Evolutionary conservation across 92 coral and sea anemone species (phyloP).

Genomic region (Zoanthus solanderi): DNA sequence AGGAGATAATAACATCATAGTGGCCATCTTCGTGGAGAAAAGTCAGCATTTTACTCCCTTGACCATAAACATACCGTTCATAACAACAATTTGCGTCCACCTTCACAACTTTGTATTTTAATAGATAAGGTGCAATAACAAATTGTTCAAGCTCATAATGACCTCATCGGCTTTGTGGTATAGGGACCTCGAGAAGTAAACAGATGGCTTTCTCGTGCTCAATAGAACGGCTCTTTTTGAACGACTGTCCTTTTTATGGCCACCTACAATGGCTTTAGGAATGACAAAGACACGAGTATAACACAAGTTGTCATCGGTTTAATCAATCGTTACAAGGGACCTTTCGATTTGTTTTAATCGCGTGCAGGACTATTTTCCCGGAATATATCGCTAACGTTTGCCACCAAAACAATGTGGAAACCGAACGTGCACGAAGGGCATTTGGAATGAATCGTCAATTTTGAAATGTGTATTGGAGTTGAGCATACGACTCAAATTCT

Average conservation of each 20-base stretch:
- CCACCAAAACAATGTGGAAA: conserved; percentile 13
- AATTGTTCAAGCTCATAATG: not conserved
- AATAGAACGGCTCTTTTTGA: not conserved
- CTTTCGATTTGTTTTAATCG: conserved; percentile 28
- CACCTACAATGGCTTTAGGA: not conserved
- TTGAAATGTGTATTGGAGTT: conserved; percentile 23
- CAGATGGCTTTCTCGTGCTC: not conserved
- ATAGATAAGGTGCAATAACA: not conserved
- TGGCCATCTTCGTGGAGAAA: not conserved
- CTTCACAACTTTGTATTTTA: not conserved
- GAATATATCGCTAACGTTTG: not conserved
- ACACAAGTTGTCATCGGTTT: conserved; percentile 52
- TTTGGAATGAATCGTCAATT: conserved; percentile 35
- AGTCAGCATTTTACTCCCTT: not conserved
- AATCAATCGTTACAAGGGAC: conserved; percentile 31
- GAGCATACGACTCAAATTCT: conserved; percentile 53
- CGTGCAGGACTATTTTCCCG: conserved; percentile 38
- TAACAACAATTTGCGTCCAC: not conserved
- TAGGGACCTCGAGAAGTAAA: not conserved
- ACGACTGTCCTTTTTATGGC: not conserved
- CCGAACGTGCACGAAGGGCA: conserved; percentile 43
- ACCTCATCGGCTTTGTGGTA: not conserved
- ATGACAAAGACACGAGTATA: conserved; percentile 58
- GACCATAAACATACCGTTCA: not conserved
- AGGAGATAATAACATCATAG: not conserved